Conservation (phyloP, 2,888 invertebrate genomes). For the Microchrysa polita region DNA sequence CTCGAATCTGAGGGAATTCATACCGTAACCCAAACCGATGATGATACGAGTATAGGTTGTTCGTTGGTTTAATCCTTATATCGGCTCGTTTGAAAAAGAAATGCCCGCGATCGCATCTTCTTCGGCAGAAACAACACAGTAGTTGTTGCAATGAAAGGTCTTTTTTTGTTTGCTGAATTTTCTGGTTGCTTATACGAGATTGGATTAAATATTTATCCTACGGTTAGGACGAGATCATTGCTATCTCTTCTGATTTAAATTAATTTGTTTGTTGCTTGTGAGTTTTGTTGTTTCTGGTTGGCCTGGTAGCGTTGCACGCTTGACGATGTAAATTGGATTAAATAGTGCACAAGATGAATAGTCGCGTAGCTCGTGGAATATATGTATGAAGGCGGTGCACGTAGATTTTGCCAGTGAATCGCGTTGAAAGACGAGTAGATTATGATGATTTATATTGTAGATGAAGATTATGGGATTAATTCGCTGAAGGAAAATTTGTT, state of each 20-base stretch:
- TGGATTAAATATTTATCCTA: constrained; percentile 41
- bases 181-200: constrained; percentile 34
- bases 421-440: too few relatives aligned
- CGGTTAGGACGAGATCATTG: constrained; percentile 30
- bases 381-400: too few relatives aligned
- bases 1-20: constrained; percentile 8
- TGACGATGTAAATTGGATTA: constrained; percentile 19
- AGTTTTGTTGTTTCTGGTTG: neutral
- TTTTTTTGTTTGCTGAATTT: constrained; percentile 15
- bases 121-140: neutral
- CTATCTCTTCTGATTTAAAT: constrained; percentile 15
- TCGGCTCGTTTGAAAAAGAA: neutral
- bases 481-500: too few relatives aligned
- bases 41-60: too few relatives aligned
- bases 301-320: constrained; percentile 19
- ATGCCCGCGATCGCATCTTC: neutral
- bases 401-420: too few relatives aligned
- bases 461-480: too few relatives aligned
- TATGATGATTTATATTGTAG: too few relatives aligned
- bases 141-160: neutral
- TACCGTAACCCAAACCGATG: neutral
- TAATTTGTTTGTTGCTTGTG: constrained; percentile 35
- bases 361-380: too few relatives aligned
- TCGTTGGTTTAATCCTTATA: too few relatives aligned
- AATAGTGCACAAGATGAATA: neutral